phyloP scores from a whole-genome alignment of 2,797 vertebrate genomes.

The Micromesistius poutassou region DNA sequence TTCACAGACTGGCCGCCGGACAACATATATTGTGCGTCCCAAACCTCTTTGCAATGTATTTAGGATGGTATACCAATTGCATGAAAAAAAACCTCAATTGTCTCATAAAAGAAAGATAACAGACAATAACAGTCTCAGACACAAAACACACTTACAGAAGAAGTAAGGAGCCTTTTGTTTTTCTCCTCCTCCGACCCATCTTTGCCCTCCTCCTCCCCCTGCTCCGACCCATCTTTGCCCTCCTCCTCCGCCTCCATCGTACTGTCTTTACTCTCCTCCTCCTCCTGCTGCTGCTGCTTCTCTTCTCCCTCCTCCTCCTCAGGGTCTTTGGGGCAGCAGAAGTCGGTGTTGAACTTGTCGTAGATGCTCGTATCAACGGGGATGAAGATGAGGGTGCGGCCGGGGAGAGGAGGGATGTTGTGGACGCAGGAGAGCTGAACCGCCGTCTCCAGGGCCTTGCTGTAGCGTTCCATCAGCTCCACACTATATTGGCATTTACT shows the following conservation, averaged over 20 bases:
- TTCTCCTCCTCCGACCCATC: neutral
- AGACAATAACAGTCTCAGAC: constrained; percentile 6
- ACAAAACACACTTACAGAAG: constrained; percentile 44
- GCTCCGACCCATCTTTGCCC: neutral
- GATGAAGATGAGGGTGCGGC: constrained; percentile 75
- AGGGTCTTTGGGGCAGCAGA: constrained; percentile 57
- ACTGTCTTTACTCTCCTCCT: neutral
- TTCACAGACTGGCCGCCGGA: neutral
- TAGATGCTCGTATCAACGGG: rapidly evolving
- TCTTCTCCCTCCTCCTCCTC: neutral
- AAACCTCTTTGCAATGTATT: neutral
- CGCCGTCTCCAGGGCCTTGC: constrained; percentile 77
- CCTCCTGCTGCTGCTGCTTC: neutral
- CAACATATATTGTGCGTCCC: neutral
- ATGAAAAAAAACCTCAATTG: neutral
- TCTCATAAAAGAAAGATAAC: neutral
- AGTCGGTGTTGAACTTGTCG: constrained; percentile 6
- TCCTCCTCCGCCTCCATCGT: constrained; percentile 6
- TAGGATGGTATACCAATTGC: neutral
- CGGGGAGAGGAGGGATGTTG: constrained; percentile 81
- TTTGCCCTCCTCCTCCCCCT: neutral
- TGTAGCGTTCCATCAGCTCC: constrained; percentile 73
- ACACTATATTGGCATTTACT: constrained; percentile 52
- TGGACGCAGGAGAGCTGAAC: constrained; percentile 78
- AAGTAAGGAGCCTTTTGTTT: constrained; percentile 12